These are phyloP conservation scores for Scaptomyza graminum DNA, from an alignment of 1,140 invertebrate species.

Conservation along the genomic window DNA sequence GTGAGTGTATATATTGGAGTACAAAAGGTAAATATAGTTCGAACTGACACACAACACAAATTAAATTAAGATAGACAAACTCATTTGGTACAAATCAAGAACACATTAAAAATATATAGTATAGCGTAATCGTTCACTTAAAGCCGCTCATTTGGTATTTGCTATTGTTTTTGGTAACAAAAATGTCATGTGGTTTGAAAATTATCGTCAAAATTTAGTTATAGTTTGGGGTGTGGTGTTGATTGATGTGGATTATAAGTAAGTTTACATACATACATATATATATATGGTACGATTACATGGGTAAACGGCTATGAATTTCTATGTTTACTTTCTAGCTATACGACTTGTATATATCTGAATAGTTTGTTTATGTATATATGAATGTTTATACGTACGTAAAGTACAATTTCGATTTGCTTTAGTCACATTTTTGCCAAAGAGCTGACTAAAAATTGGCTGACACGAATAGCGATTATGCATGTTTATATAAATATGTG, in stretches of 20 bases:
- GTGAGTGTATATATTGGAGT: constrained; percentile 49
- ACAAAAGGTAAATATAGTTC: constrained; percentile 29
- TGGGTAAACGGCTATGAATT: constrained; percentile 27
- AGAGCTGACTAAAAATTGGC: constrained; percentile 46
- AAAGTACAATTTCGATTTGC: constrained; percentile 47
- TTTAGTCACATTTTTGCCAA: constrained; percentile 31
- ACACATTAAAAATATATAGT: constrained; percentile 36
- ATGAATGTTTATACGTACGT: constrained; percentile 40
- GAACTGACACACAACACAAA: constrained; percentile 50
- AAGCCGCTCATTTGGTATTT: constrained; percentile 15
- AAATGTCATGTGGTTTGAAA: not conserved
- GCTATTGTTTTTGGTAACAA: not conserved
- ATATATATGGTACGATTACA: constrained; percentile 29
- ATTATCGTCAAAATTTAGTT: constrained; percentile 7
- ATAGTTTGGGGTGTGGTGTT: not conserved
- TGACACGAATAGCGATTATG: constrained; percentile 45
- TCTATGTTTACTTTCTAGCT: constrained; percentile 34
- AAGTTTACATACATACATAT: constrained; percentile 37
- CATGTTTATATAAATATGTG: constrained; percentile 27
- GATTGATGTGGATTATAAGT: constrained; percentile 28
- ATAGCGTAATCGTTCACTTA: constrained; percentile 48
- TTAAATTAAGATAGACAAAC: constrained; percentile 6
- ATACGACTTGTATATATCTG: constrained; percentile 31
- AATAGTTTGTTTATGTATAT: constrained; percentile 42
- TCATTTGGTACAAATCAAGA: constrained; percentile 13